A percentile compares a stretch with the other conserved stretches of the same genome.
phyloP scores from a whole-genome alignment of 2,888 invertebrate species.

The Xylota segnis region DNA sequence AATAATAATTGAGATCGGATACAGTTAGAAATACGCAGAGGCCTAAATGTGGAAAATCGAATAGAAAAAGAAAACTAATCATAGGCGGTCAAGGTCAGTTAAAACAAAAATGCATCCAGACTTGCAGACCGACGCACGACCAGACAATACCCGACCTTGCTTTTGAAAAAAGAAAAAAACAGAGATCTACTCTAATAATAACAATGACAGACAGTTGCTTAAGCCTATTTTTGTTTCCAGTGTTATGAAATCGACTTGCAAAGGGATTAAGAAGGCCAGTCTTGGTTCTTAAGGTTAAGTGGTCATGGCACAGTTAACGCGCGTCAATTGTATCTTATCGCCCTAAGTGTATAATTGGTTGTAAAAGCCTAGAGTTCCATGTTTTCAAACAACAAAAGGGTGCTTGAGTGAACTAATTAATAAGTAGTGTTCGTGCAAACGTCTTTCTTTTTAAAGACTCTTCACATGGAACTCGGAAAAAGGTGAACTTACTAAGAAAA shows the following conservation, averaged over 20 bases:
- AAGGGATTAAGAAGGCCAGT: not conserved
- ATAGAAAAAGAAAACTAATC: constrained; percentile 43
- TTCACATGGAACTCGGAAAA: not conserved
- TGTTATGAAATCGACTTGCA: constrained; percentile 43
- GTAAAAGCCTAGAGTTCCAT: too few species aligned
- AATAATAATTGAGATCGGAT: constrained; percentile 64
- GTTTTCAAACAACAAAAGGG: not conserved
- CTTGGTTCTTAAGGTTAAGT: not conserved
- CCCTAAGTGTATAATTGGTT: too few species aligned
- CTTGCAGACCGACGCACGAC: constrained; percentile 38
- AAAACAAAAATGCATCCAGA: constrained; percentile 65
- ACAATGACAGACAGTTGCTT: constrained; percentile 48
- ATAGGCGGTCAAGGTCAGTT: constrained; percentile 72
- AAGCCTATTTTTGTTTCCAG: constrained; percentile 33
- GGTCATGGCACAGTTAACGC: not conserved
- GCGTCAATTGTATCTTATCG: not conserved
- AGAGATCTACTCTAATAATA: constrained; percentile 26
- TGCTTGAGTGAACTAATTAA: not conserved
- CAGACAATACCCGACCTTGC: constrained; percentile 64
- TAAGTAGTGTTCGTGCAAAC: not conserved
- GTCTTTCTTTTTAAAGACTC: not conserved
- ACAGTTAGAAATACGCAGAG: constrained; percentile 35
- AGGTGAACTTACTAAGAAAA: not conserved
- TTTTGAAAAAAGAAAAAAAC: constrained; percentile 44
- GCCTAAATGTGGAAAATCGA: constrained; percentile 27